Evolutionary conservation across 2,888 invertebrate genomes (phyloP).

Genomic region (Theretra japonica): DNA sequence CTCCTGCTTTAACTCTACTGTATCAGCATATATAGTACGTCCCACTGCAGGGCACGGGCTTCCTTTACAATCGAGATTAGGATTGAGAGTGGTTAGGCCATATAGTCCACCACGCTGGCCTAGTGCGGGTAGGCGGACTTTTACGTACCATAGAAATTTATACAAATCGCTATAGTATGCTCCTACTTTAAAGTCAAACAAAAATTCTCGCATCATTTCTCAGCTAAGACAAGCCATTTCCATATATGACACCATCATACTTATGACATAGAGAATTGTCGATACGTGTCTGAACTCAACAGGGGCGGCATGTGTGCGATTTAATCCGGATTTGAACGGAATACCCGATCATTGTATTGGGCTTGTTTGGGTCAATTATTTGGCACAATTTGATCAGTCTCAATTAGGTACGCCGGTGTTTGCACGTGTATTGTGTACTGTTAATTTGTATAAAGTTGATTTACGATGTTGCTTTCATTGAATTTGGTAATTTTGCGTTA

Average conservation of each 20-base stretch:
- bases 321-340: slow-evolving; percentile 40
- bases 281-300: slow-evolving; percentile 23
- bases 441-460: background rate
- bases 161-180: no score
- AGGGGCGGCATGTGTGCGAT: slow-evolving; percentile 39
- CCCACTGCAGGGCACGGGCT: no score
- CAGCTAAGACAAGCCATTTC: background rate
- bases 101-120: no score
- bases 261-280: background rate
- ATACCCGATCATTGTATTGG: slow-evolving; percentile 33
- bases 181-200: no score
- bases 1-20: no score
- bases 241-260: background rate
- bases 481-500: background rate
- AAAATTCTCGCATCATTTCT: background rate
- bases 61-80: no score
- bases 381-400: slow-evolving; percentile 11
- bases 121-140: no score
- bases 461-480: background rate
- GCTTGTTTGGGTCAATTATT: slow-evolving; percentile 27
- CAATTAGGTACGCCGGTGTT: slow-evolving; percentile 4
- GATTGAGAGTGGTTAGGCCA: no score
- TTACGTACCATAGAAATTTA: no score
- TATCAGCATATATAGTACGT: no score
- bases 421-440: background rate